Base-by-base conservation (phyloP, 35 echinoderm and acorn worm species). In the Apostichopus californicus region DNA sequence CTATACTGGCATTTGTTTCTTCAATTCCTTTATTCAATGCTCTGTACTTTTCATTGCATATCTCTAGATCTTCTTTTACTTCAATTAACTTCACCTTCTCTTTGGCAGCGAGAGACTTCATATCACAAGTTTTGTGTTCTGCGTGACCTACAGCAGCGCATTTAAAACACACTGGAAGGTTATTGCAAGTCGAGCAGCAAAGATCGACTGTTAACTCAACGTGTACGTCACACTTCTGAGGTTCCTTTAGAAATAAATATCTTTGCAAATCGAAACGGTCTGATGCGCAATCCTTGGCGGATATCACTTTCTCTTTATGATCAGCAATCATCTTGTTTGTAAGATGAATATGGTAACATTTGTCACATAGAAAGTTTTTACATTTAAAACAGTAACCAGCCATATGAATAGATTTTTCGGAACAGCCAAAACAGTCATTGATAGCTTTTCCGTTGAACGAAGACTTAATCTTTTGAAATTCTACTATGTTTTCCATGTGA, bases 401-500 rank as follows among this genome's bases (percentile, higher is more conserved):
- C 11, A 22, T 23, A 6, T 12, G 58, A n/a, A 6, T 63, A 13
- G 64, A 68, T 72, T 75, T 46, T 23, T 89, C 72, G 13, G 60
- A 75, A 65, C 86, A 89, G 13, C 63, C 86, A 71, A 17, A 10
- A 15, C 86, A 89, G 15, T 28, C 68, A 1, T 10, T 56, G 14
- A 21, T 17, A 59, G 17, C 15, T 85, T 85, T 85, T 8, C 17
- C 13, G 9, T 73, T 57, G 20, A 89, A 68, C 3, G 5, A 68
- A 28, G 9, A 54, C 17, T 65, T 57, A 23, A 89, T 8, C 1
- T 89, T 57, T 18, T 26, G 26, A 53, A 9, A 89, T 46, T 89
- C 61, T n/a, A 72, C 34, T 7, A 89, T 63, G 11, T 55, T 63
- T 57, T 89, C 24, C 86, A 89, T 89, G 34, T 72, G 34, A 75